Evolutionary conservation across 2,797 vertebrate genomes (phyloP), one percentile per base, ranked within the genome.

Genomic region (Manis javanica): DNA sequence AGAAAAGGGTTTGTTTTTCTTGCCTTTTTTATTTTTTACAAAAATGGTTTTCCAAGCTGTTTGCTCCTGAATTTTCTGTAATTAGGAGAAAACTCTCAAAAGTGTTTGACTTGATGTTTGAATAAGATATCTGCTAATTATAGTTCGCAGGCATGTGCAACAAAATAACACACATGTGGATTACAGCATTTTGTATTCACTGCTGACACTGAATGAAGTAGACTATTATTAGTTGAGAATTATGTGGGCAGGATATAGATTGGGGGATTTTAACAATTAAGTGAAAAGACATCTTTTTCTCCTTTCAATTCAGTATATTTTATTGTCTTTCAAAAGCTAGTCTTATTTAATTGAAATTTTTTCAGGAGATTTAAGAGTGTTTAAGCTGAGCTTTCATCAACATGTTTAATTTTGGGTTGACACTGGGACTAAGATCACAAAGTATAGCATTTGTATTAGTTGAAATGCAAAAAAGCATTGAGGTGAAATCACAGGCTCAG

Each of bases 81-180:
- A 96, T 88, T 55, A 93, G 91, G 59, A 68, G 89, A 86, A 95
- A 94, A 31, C n/a, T 61, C 63, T 96, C 39, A 95, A 82, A 96
- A 96, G 94, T 93, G 69, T 96, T 97, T 93, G 93, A 92, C 46
- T 96, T 95, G 71, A 86, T 87, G 82, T 95, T 97, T 88, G 95
- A 92, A 96, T 96, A 95, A 69, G 89, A 90, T 95, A 95, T 93
- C 82, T 91, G 53, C 79, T 98, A 97, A 97, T 97, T 97, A 97
- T 90, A 97, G 92, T 96, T 96, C 97, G 71, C 29, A 63, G 39
- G 37, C 68, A 94, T 96, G 78, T 95, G 83, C 89, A 95, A 95
- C 83, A 96, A 95, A 96, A 93, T 91, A 97, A 95, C 94, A 96
- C 86, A 83, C 96, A 95, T 94, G 97, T 97, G 91, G 61, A 97